Evolutionary conservation across 2,888 invertebrate genomes (phyloP).

Genomic region (Hyalella azteca): DNA sequence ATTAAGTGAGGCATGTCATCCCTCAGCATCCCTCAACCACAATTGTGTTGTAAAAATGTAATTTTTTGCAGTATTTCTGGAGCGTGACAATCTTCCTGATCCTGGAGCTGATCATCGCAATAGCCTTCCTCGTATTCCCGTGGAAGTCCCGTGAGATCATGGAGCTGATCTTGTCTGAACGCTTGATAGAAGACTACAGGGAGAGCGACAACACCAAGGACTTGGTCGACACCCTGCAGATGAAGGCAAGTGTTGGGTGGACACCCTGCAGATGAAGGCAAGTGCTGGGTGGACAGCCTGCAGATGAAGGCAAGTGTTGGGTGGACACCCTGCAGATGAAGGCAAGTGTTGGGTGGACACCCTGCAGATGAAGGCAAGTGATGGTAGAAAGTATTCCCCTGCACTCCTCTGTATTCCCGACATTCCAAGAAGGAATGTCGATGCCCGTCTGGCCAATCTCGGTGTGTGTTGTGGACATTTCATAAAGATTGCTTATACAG

Average conservation of each 20-base stretch:
- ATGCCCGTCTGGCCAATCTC: too few species aligned
- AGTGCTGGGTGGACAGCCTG: too few species aligned
- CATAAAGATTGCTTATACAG: too few species aligned
- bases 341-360: too few species aligned
- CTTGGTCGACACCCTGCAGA: slow-evolving; percentile 54
- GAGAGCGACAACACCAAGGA: slow-evolving; percentile 57
- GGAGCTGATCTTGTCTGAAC: slow-evolving; percentile 45
- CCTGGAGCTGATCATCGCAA: slow-evolving; percentile 52
- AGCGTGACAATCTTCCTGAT: slow-evolving; percentile 55
- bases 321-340: too few species aligned
- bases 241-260: slow-evolving; percentile 39
- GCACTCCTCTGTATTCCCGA: too few species aligned
- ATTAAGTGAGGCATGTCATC: background rate
- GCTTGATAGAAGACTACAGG: slow-evolving; percentile 50
- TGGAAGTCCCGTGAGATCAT: slow-evolving; percentile 53
- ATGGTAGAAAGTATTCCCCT: too few species aligned
- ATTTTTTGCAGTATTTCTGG: slow-evolving; percentile 48
- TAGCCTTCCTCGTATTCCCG: slow-evolving; percentile 56
- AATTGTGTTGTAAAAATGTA: background rate
- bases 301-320: too few species aligned
- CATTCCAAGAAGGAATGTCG: too few species aligned
- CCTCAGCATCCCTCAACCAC: background rate
- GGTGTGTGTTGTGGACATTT: too few species aligned
- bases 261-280: too few species aligned
- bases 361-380: too few species aligned